Evolutionary conservation across 2,113 vertebrate species (phyloP).

Genomic region (Maccullochella peelii): DNA sequence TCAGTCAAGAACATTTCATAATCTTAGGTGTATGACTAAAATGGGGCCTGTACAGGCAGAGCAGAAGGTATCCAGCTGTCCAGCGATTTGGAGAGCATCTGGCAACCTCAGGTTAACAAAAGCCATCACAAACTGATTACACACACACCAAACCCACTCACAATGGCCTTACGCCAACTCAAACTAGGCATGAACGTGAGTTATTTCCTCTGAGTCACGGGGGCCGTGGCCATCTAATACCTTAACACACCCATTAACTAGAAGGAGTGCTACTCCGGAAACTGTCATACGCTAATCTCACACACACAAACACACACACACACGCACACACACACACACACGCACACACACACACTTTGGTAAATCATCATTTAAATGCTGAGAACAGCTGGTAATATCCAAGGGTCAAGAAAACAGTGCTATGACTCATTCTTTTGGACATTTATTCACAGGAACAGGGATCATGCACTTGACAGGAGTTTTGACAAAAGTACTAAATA

Average conservation of each 20-base stretch:
- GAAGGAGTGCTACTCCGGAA: conserved; percentile 50
- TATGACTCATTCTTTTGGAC: neutral
- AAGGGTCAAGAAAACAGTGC: neutral
- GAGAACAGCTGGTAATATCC: neutral
- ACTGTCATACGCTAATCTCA: conserved; percentile 3
- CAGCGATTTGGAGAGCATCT: conserved; percentile 70
- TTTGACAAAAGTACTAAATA: neutral
- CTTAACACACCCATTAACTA: conserved; percentile 48
- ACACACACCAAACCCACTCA: conserved; percentile 36
- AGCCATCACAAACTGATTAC: conserved; percentile 49
- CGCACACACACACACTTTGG: neutral
- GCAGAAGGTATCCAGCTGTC: conserved; percentile 71
- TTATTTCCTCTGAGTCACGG: conserved; percentile 71
- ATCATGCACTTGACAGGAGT: neutral
- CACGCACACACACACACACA: too few species aligned
- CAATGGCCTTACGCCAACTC: conserved; percentile 33
- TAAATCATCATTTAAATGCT: conserved; percentile 14
- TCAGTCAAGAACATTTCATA: neutral
- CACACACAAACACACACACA: conserved; percentile 32
- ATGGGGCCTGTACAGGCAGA: conserved; percentile 18
- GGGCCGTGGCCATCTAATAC: conserved; percentile 48
- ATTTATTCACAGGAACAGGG: neutral
- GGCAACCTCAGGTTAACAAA: conserved; percentile 54
- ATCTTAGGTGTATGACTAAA: conserved; percentile 11
- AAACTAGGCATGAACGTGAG: conserved; percentile 37